Conservation (phyloP, 1,140 invertebrate genomes). For the Gonioctena quinquepunctata region DNA sequence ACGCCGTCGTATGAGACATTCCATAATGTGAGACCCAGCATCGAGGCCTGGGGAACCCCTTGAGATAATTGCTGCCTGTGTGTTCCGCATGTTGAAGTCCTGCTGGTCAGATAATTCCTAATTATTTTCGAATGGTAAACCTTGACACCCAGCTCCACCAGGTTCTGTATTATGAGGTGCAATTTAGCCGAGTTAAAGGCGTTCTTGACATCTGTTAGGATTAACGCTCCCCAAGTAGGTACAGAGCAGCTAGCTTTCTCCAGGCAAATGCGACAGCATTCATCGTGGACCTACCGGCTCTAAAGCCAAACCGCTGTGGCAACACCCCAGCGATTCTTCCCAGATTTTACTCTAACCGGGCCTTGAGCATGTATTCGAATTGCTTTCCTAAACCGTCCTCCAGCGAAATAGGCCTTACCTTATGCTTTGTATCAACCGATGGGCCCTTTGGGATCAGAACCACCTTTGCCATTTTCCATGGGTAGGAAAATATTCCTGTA, state of each 20-base stretch:
- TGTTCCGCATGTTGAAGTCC: background rate
- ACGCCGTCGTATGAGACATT: constrained; percentile 21
- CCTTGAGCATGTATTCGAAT: constrained; percentile 32
- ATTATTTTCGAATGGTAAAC: constrained; percentile 22
- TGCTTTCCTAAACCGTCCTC: constrained; percentile 37
- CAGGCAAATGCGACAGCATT: constrained; percentile 26
- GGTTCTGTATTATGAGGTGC: constrained; percentile 1
- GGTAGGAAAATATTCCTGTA: constrained; percentile 12
- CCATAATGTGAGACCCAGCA: constrained; percentile 25
- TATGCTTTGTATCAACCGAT: background rate
- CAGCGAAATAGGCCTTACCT: constrained; percentile 36
- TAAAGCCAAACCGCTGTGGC: constrained; percentile 52
- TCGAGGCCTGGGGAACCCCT: constrained; percentile 23
- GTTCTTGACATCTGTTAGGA: constrained; percentile 24
- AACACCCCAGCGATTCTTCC: too few species aligned
- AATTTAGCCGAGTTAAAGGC: constrained; percentile 24
- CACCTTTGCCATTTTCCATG: constrained; percentile 25
- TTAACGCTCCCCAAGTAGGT: background rate
- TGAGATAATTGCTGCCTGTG: background rate
- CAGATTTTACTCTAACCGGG: constrained; percentile 19
- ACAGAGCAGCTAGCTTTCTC: too few species aligned
- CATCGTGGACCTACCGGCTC: constrained; percentile 41
- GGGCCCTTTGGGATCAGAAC: constrained; percentile 9
- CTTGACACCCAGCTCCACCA: constrained; percentile 5
- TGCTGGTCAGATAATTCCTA: constrained; percentile 9